Evolutionary conservation across 2,113 vertebrate species (phyloP).

Genomic region (Mobula birostris): DNA sequence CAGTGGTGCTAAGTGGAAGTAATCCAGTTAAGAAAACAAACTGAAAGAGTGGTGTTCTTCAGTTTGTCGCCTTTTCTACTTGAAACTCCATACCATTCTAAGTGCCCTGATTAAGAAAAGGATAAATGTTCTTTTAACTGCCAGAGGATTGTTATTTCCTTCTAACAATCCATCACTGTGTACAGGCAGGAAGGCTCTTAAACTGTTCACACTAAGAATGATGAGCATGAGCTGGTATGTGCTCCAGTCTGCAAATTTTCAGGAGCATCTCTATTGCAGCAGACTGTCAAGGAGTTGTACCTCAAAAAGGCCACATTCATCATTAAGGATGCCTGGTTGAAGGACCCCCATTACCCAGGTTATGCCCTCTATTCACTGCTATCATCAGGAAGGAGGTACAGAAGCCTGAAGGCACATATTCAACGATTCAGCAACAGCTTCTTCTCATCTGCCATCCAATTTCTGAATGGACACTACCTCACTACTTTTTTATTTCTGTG

Average conservation of each 20-base stretch:
- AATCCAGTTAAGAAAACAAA: background rate
- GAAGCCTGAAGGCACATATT: too few species aligned
- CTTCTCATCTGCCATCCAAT: too few species aligned
- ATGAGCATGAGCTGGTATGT: background rate
- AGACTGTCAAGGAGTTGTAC: too few species aligned
- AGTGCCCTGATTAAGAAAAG: constrained; percentile 44
- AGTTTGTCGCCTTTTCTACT: background rate
- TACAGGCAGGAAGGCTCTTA: background rate
- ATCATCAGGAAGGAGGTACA: too few species aligned
- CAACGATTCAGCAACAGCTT: too few species aligned
- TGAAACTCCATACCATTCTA: constrained; percentile 1
- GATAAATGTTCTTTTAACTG: constrained; percentile 46
- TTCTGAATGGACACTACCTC: too few species aligned
- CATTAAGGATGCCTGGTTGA: too few species aligned
- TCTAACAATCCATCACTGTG: constrained; percentile 42
- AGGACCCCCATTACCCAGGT: too few species aligned
- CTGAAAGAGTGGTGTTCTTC: background rate
- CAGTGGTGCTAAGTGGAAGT: background rate
- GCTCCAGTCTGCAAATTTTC: background rate
- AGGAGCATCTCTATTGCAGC: too few species aligned
- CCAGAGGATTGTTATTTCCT: constrained; percentile 46
- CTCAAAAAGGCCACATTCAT: too few species aligned
- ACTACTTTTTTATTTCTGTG: too few species aligned
- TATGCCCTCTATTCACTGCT: too few species aligned
- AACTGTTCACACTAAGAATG: background rate